Base-by-base conservation (phyloP, 1,140 invertebrate species). In the Lucilia sericata region DNA sequence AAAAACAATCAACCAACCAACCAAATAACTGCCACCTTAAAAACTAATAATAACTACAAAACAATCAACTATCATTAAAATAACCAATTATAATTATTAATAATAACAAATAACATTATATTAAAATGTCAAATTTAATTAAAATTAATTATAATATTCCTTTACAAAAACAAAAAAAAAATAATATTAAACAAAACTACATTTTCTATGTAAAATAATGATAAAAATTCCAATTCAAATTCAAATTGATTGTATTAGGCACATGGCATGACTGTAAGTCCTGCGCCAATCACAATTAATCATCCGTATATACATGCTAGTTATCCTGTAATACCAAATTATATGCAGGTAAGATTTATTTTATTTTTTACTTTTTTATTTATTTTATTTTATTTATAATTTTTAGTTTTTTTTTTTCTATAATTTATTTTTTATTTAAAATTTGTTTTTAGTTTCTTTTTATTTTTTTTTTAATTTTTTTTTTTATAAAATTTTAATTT, bases 221-320 rank as follows among this genome's bases (percentile, higher is more conserved):
- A 19, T 49, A 49, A 21, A 49, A 25, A 49, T 14, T 36, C 74
- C 25, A 76, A 76, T 70, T 70, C 9, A 36, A 80, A 80, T 78
- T 78, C n/a, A 30, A 49, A 80, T 49, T 80, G 47, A 75, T 78
- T 84, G 81, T 82, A 81, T 74, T 88, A 91, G 90, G 90, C 90
- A 89, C 90, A 91, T 89, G 90, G 90, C 87, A 91, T 91, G 90
- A 91, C 90, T 85, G 90, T 91, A 88, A 91, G 89, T 91, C 90
- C 90, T 88, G 90, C 90, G 89, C 90, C 90, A 89, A 89, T 91
- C 90, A 91, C 90, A 88, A 89, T 91, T 87, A 91, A 91, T 88
- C 90, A 91, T 91, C 89, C 88, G 88, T 91, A 90, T 90, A 87
- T 90, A 88, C 90, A 91, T 86, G 88, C 90, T 90, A 90, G 88